Base-by-base conservation (phyloP, 2,113 vertebrate genomes). In the Synodontis membranacea region DNA sequence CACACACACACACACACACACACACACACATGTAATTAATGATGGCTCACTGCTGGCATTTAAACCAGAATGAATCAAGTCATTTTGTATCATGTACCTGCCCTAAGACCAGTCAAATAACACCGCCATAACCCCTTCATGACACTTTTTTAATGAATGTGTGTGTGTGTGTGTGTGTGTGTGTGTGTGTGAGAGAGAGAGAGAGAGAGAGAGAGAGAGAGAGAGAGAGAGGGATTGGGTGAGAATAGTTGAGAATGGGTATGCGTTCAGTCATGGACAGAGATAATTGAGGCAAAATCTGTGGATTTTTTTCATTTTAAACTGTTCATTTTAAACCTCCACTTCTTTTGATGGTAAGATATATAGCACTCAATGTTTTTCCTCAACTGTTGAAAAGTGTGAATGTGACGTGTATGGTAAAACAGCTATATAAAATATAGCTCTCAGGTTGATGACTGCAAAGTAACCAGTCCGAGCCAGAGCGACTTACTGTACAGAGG, bases 61-160 rank as follows among this genome's bases (percentile, higher is more conserved):
- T 87, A 76, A 46, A 87, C 70, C 46, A 72, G 86, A 83, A 72
- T 9, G 80, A 83, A 83, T 83, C 56, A 42, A 68, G 86, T 87
- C 86, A 87, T 60, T 83, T 83, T 76, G 56, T 83, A 83, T 66
- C 80, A 83, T 87, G 86, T 87, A 83, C 86, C 80, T 83, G 70
- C 46, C 80, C 42, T 60, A 75, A 82, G 68, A 74, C 85, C 70
- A 62, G 80, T 87, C 80, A 66, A 74, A 83, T 83, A 74, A 75
- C 80, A 83, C 58, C 80, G 83, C 46, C 54, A 87, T 75, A 64
- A 76, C 86, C 70, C 44, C 56, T 44, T 75, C 72, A 37, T 74
- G 68, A 76, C 80, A 76, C 70, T 44, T 66, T 75, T 82, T 82
- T 86, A 82, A 75, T 25, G 68, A 82, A 34, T 74, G 79, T 72